Base-by-base conservation (phyloP, 2,113 vertebrate species). In the Cinclus cinclus region DNA sequence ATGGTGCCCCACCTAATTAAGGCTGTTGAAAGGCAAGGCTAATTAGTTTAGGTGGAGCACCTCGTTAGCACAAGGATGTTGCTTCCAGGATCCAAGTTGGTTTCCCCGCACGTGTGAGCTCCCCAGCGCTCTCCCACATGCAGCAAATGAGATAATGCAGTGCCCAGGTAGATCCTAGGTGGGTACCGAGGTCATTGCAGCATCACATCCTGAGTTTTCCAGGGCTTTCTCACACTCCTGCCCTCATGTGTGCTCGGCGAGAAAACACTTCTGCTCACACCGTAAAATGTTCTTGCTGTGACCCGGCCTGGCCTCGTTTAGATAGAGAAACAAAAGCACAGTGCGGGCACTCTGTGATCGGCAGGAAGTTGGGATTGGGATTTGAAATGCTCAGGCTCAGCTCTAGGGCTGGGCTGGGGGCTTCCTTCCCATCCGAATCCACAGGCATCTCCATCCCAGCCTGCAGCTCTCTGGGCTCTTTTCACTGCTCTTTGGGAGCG, bases 1-100 rank as follows among this genome's bases (percentile, higher is more conserved):
- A 91, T 82, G 92, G 74, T 95, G 96, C 96, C 95, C 85, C 94
- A 83, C 95, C 95, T 95, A 96, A 96, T 96, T 94, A 96, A 91
- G 75, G 78, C 90, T 96, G 95, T 94, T 96, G 95, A 96, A 96
- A 96, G 90, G 88, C 70, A 95, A 85, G 20, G 70, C 95, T 95
- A 96, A 96, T 96, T 96, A 96, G 70, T 76, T 84, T 30, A 96
- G 96, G 96, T 93, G 96, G 95, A 96, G 94, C 7, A 15, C n/a
- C 93, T 95, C 52, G 53, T 95, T 96, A 96, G 94, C 94, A 77
- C 76, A 80, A 33, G 5, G 31, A 70, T 87, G 92, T 96, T 93
- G 96, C 95, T 96, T 96, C 94, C 92, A 96, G 96, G 93, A 93
- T 94, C 81, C 69, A 11, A 91, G 90, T 94, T 52, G 92, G 90